Conservation (phyloP, 53 echinoderm and acorn worm species). For the Stichopus horrens region DNA sequence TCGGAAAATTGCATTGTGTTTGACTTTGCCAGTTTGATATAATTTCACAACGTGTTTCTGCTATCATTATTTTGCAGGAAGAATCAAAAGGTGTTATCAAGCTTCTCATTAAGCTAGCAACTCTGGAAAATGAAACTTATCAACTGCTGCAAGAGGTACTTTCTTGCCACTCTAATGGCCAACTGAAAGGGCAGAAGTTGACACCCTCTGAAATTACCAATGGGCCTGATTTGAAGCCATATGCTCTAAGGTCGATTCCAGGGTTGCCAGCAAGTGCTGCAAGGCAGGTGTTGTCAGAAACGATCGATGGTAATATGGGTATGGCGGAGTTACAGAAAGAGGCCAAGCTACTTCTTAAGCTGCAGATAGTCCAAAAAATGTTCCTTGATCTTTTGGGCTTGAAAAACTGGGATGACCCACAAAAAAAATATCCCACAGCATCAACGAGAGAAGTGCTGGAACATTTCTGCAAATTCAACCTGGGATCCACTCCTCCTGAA, state of each 20-base stretch:
- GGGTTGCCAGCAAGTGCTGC: slow-evolving; percentile 6
- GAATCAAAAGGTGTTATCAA: slow-evolving; percentile 10
- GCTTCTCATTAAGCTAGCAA: slow-evolving; percentile 24
- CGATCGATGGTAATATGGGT: background rate
- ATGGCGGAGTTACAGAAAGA: slow-evolving; percentile 11
- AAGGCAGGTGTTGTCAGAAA: slow-evolving; percentile 14
- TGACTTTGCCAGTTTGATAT: too few relatives aligned
- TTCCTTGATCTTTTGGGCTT: background rate
- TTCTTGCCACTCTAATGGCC: background rate
- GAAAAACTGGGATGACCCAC: slow-evolving; percentile 1
- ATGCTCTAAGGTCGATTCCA: background rate
- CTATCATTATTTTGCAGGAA: background rate
- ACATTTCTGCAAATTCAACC: slow-evolving; percentile 23
- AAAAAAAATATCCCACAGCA: background rate
- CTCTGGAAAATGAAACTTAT: slow-evolving; percentile 7
- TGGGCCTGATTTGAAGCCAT: slow-evolving; percentile 25
- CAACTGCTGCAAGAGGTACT: slow-evolving; percentile 27
- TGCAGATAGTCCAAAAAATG: slow-evolving; percentile 10
- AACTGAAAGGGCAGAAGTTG: slow-evolving; percentile 33
- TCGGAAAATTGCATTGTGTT: too few relatives aligned
- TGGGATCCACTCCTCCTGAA: slow-evolving; percentile 23
- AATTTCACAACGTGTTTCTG: too few relatives aligned
- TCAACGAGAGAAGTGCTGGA: slow-evolving; percentile 12
- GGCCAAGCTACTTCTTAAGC: slow-evolving; percentile 6
- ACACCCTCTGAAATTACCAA: background rate